These are phyloP conservation scores for Callyntrura guangdongensis DNA, from an alignment of 2,888 invertebrate genomes.

Conservation along the genomic window DNA sequence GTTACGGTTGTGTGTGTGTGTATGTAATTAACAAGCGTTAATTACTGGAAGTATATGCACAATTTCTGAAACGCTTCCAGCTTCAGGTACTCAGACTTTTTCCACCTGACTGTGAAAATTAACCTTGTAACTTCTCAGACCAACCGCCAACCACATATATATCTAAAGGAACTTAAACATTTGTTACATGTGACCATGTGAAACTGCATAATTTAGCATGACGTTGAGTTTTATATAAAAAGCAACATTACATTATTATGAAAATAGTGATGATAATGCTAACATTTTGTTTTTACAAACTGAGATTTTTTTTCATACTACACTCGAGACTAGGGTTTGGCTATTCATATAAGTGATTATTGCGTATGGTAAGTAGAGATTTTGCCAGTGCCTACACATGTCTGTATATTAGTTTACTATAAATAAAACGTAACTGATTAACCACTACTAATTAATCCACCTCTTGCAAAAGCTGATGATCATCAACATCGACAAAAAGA, in stretches of 20 bases:
- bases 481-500: not conserved
- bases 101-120: too few species aligned
- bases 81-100: too few species aligned
- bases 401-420: not conserved
- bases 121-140: too few species aligned
- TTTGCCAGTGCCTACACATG: not conserved
- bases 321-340: not conserved
- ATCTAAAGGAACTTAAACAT: too few species aligned
- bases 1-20: too few species aligned
- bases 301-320: too few species aligned
- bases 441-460: not conserved
- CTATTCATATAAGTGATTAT: constrained; percentile 1
- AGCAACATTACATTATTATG: not conserved
- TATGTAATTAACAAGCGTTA: too few species aligned
- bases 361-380: not conserved
- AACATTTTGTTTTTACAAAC: not conserved
- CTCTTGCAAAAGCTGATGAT: not conserved
- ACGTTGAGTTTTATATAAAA: not conserved
- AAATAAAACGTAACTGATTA: constrained; percentile 13
- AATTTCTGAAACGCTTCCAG: too few species aligned
- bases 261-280: not conserved
- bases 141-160: too few species aligned
- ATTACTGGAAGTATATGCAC: too few species aligned
- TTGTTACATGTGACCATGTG: constrained; percentile 23
- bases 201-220: not conserved